Conservation (phyloP, 2,888 invertebrate genomes). For the Embidobia sp. region DNA sequence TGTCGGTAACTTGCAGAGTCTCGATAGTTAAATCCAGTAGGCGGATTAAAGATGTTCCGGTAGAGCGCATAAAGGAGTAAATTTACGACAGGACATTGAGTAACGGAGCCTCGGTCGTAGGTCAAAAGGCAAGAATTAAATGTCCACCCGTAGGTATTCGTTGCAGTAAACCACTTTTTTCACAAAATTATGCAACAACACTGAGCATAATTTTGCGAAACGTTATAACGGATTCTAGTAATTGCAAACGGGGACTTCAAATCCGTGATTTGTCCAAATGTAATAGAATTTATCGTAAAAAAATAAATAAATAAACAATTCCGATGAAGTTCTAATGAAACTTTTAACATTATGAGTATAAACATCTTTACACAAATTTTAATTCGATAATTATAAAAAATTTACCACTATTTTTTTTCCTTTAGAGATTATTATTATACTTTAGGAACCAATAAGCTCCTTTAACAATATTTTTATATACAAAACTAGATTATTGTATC, state of each 20-base stretch:
- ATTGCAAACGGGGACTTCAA: too few species aligned
- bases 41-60: constrained; percentile 66
- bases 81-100: constrained; percentile 68
- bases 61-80: constrained; percentile 41
- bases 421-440: not conserved
- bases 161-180: constrained; percentile 19
- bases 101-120: constrained; percentile 65
- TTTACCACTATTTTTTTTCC: too few species aligned
- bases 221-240: not conserved
- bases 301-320: too few species aligned
- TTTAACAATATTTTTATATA: not conserved
- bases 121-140: constrained; percentile 71
- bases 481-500: not conserved
- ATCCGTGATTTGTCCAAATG: too few species aligned
- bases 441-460: not conserved
- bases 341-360: too few species aligned
- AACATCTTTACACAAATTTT: too few species aligned
- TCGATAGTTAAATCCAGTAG: constrained; percentile 37
- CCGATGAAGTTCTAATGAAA: too few species aligned
- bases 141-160: constrained; percentile 64
- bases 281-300: too few species aligned
- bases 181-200: not conserved
- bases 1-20: constrained; percentile 45
- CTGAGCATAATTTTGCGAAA: not conserved
- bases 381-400: too few species aligned